Evolutionary conservation across 2,888 invertebrate species (phyloP).

Genomic region (Rapana venosa): DNA sequence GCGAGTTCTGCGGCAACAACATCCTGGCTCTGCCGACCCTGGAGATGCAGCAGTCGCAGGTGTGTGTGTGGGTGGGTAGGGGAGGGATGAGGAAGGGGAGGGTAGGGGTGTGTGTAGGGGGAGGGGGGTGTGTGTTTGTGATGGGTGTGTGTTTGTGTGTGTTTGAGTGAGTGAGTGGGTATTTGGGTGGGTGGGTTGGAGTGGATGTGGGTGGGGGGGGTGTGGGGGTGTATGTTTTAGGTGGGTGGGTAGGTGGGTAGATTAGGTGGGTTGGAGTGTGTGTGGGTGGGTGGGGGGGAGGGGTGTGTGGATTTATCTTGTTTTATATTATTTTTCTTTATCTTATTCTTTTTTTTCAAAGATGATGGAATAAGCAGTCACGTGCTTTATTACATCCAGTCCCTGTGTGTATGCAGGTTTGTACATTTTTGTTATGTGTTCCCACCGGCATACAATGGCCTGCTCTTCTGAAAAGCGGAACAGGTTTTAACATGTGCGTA

Average conservation of each 20-base stretch:
- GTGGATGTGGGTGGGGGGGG: background rate
- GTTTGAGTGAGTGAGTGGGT: background rate
- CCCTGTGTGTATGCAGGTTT: no score
- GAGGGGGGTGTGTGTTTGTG: background rate
- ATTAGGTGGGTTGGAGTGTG: background rate
- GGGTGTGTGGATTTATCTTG: background rate
- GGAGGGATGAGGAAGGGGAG: background rate
- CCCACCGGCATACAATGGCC: background rate
- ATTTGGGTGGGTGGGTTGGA: background rate
- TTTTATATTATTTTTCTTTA: no score
- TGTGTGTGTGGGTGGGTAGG: background rate
- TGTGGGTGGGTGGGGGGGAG: background rate
- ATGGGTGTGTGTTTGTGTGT: background rate
- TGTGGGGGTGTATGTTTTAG: background rate
- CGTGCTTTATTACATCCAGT: no score
- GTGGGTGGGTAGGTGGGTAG: background rate
- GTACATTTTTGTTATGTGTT: background rate
- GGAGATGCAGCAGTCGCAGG: slow-evolving; percentile 66
- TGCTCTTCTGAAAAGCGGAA: no score
- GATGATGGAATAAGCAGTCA: no score
- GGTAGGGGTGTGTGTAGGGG: background rate
- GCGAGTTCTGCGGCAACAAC: slow-evolving; percentile 74
- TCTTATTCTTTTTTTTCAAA: no score
- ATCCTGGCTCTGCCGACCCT: slow-evolving; percentile 71
- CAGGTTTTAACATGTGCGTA: no score